phyloP scores from a whole-genome alignment of 2,888 invertebrate species.

The Eristalis tenax region DNA sequence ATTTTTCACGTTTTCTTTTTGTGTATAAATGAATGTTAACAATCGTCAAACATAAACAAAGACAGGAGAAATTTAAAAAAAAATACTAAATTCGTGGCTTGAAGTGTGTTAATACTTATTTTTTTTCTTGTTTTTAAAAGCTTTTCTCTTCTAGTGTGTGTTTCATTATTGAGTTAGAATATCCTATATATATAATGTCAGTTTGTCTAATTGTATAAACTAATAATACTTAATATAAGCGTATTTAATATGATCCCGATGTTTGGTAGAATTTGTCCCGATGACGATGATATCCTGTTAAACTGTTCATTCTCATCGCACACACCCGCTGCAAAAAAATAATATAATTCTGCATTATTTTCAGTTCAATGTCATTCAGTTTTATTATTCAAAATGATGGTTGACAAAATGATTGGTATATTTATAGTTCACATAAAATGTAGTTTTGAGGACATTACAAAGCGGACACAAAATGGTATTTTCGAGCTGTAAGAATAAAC shows the following conservation, averaged over 20 bases:
- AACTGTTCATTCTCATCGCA: constrained; percentile 67
- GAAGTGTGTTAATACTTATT: constrained; percentile 25
- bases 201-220: constrained; percentile 56
- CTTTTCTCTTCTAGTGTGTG: constrained; percentile 35
- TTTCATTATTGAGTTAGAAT: constrained; percentile 44
- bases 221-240: constrained; percentile 68
- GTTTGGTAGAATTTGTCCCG: constrained; percentile 47
- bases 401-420: constrained; percentile 9
- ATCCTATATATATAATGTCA: constrained; percentile 42
- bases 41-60: constrained; percentile 24
- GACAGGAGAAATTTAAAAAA: constrained; percentile 17
- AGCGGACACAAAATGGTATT: background rate
- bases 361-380: background rate
- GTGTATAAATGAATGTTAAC: constrained; percentile 12
- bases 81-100: constrained; percentile 25
- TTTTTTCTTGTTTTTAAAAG: constrained; percentile 18
- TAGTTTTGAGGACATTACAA: constrained; percentile 26
- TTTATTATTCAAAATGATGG: constrained; percentile 1
- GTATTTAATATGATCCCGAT: constrained; percentile 63
- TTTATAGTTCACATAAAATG: constrained; percentile 2
- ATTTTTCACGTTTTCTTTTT: constrained; percentile 6
- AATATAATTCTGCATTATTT: constrained; percentile 21
- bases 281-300: constrained; percentile 72
- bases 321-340: constrained; percentile 57
- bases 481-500: background rate